Evolutionary conservation across 2,113 vertebrate genomes (phyloP), one percentile per base, ranked within the genome.

Genomic region (Gnathonemus longibarbis): DNA sequence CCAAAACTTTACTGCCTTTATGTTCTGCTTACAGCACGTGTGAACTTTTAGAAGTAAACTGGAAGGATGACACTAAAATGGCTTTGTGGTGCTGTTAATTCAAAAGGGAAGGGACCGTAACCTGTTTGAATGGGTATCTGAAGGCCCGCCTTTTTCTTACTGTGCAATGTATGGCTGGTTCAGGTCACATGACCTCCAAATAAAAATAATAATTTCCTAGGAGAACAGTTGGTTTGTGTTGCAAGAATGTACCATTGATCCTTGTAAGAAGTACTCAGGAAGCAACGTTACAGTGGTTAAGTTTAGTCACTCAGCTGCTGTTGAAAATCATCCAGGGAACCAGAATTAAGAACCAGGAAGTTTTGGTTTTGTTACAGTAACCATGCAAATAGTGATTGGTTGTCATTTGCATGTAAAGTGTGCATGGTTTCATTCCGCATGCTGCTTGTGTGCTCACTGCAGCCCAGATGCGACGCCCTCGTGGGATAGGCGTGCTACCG

Each of bases 121-220:
- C 94, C 94, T 94, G 93, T 92, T 94, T 94, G 94, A 95, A 93
- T 91, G 91, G 97, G 45, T 8, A 97, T 97, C 97, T 97, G 95
- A 97, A 97, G 95, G 97, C 98, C 97, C 97, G 97, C 97, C 97
- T 96, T 66, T 96, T 97, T 97, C 97, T 97, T 97, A 98, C 97
- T 98, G 98, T 99, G 98, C 98, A 98, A 96, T 96, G 95, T 95
- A 39, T 84, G 42, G 45, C 83, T 84, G n/a, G 39, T 48, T 84
- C 39, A 48, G 83, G 83, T 84, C 83, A 48, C 83, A 48, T 84
- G 83, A 84, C 19, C 24, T 46, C 46, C 80, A 45, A 83, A 84
- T 84, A n/a, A 10, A 66, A 77, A 7, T 6, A 4, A 15, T 0
- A 1, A 1, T 74, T 77, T 66, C 9, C 24, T 77, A 77, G 66